A percentile compares a stretch with the other conserved stretches of the same genome.
phyloP scores from a whole-genome alignment of 1,140 invertebrate species.

The Cotesia vestalis region DNA sequence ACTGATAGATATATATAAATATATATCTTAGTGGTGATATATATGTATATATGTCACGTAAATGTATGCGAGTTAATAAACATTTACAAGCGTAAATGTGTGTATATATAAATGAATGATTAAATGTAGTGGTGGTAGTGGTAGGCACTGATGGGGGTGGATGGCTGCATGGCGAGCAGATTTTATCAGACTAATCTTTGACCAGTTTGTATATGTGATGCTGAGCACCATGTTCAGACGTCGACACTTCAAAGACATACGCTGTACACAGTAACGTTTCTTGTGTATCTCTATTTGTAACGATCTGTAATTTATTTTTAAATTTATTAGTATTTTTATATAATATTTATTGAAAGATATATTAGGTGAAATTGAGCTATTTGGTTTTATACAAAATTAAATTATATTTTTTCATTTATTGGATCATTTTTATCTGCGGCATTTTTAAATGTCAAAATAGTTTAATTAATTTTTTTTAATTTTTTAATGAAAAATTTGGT shows the following conservation, averaged over 20 bases:
- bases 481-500: too few relatives aligned
- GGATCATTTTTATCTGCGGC: too few relatives aligned
- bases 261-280: conserved; percentile 98
- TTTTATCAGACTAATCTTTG: conserved; percentile 80
- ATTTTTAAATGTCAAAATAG: too few relatives aligned
- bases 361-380: too few relatives aligned
- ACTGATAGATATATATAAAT: background rate
- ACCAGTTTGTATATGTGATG: conserved; percentile 98
- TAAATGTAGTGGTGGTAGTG: conserved; percentile 53
- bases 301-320: conserved; percentile 76
- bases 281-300: conserved; percentile 97
- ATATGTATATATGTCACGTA: conserved; percentile 32
- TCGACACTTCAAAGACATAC: conserved; percentile 99
- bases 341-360: background rate
- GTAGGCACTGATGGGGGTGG: conserved; percentile 70
- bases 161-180: conserved; percentile 66
- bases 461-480: too few relatives aligned
- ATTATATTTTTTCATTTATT: too few relatives aligned
- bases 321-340: background rate
- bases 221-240: conserved; percentile 97
- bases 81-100: conserved; percentile 18
- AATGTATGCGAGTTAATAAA: conserved; percentile 35
- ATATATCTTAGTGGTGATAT: conserved; percentile 9
- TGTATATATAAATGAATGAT: conserved; percentile 55
- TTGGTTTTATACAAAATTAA: too few relatives aligned